Evolutionary conservation across 2,113 vertebrate genomes (phyloP).

Genomic region (Menidia beryllina): DNA sequence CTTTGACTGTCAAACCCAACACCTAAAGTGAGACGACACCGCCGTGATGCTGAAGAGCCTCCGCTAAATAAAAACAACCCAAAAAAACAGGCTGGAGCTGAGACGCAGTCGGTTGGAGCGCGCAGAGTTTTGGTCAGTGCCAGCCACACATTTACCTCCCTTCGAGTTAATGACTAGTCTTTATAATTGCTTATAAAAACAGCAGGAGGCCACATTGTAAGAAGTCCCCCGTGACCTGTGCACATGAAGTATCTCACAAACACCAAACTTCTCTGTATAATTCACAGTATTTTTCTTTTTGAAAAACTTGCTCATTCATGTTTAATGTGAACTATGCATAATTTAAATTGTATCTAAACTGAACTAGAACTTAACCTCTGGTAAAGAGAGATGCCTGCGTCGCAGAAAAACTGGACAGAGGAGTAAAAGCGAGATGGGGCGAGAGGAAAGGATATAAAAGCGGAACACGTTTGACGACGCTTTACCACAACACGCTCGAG

Average conservation of each 20-base stretch:
- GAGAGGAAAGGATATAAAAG: constrained; percentile 55
- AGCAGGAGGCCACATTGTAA: constrained; percentile 22
- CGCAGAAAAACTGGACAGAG: constrained; percentile 42
- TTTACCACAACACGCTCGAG: constrained; percentile 70
- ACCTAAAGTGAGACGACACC: constrained; percentile 29
- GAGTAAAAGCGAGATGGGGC: constrained; percentile 35
- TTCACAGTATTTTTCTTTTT: constrained; percentile 54
- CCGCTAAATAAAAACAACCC: neutral
- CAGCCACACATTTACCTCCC: constrained; percentile 51
- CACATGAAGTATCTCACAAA: constrained; percentile 31
- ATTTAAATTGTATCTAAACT: constrained; percentile 50
- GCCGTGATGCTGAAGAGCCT: neutral
- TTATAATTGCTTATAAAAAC: constrained; percentile 35
- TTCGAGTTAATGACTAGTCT: constrained; percentile 51
- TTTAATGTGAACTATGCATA: constrained; percentile 55
- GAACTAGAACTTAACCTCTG: constrained; percentile 61
- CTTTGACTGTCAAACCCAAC: constrained; percentile 27
- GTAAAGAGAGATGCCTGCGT: constrained; percentile 35
- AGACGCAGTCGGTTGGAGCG: neutral
- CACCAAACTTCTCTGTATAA: constrained; percentile 46
- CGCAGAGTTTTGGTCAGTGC: constrained; percentile 3
- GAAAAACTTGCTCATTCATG: constrained; percentile 43
- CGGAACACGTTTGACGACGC: constrained; percentile 48
- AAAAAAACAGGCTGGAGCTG: constrained; percentile 9
- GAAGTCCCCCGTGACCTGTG: constrained; percentile 15